Evolutionary conservation across 2,113 vertebrate species (phyloP).

Genomic region (Menura novaehollandiae): DNA sequence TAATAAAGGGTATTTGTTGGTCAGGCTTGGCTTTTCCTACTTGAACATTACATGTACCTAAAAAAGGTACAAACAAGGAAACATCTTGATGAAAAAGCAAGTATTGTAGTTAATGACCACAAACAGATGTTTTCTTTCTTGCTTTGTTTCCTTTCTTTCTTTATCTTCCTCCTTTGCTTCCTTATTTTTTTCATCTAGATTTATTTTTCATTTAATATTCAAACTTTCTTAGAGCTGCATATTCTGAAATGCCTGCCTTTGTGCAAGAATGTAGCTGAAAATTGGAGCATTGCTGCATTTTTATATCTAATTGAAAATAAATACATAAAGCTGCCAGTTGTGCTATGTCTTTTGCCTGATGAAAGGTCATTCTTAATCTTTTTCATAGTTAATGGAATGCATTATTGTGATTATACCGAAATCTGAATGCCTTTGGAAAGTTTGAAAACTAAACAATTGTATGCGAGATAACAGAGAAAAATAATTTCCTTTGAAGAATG

Average conservation of each 20-base stretch:
- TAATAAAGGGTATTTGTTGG: neutral
- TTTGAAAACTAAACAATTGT: constrained; percentile 63
- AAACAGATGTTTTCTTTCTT: neutral
- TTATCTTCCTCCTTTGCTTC: neutral
- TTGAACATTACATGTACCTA: neutral
- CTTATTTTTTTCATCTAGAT: neutral
- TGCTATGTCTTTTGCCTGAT: constrained; percentile 38
- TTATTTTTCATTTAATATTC: neutral
- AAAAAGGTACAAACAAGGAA: neutral
- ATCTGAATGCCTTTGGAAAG: constrained; percentile 58
- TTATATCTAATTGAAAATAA: constrained; percentile 55
- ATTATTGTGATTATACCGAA: constrained; percentile 44
- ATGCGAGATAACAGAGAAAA: constrained; percentile 51
- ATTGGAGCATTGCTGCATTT: neutral
- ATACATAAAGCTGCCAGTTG: constrained; percentile 29
- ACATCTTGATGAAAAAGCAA: neutral
- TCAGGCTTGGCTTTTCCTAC: neutral
- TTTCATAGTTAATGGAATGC: constrained; percentile 54
- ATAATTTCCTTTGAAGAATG: constrained; percentile 58
- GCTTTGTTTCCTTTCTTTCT: neutral
- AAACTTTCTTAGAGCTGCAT: neutral
- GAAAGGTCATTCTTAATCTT: constrained; percentile 67
- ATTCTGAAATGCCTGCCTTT: neutral
- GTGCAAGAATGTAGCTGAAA: neutral
- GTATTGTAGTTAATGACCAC: neutral